Percentiles rank a stretch among this genome's conserved stretches.
These are phyloP conservation scores for Mola mola DNA, from an alignment of 2,113 vertebrate species.

Conservation along the genomic window DNA sequence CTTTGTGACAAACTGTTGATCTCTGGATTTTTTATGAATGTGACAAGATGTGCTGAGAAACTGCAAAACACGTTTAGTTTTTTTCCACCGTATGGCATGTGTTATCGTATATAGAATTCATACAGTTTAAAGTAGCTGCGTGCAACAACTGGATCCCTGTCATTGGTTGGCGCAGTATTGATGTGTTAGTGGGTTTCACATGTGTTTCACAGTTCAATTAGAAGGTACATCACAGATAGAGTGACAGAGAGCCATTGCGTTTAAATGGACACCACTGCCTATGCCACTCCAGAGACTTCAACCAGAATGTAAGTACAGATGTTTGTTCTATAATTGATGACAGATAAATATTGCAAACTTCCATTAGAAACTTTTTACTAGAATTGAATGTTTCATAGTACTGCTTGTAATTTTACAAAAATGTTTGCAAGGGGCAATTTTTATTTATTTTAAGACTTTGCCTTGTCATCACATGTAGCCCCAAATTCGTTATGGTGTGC, in stretches of 20 bases:
- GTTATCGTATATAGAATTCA: too few species aligned
- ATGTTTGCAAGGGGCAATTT: too few species aligned
- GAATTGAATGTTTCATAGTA: background rate
- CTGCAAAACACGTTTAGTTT: too few species aligned
- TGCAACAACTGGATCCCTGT: constrained; percentile 32
- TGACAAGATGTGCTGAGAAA: background rate
- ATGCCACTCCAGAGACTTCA: constrained; percentile 23
- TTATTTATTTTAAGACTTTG: background rate
- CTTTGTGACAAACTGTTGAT: background rate
- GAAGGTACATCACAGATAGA: constrained; percentile 26
- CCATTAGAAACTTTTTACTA: background rate
- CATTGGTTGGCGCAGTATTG: constrained; percentile 66
- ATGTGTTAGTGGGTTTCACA: constrained; percentile 42
- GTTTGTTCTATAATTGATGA: constrained; percentile 3
- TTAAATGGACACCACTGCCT: constrained; percentile 18
- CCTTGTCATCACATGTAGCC: background rate
- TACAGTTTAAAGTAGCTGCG: too few species aligned
- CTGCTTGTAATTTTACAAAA: background rate
- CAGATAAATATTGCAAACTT: background rate
- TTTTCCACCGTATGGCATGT: too few species aligned
- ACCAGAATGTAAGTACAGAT: constrained; percentile 43
- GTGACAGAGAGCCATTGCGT: constrained; percentile 11
- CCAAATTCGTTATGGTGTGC: too few species aligned
- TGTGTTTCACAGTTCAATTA: constrained; percentile 34
- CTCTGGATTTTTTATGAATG: background rate